phyloP scores from a whole-genome alignment of 2,113 vertebrate species.

The Burhinus bistriatus region DNA sequence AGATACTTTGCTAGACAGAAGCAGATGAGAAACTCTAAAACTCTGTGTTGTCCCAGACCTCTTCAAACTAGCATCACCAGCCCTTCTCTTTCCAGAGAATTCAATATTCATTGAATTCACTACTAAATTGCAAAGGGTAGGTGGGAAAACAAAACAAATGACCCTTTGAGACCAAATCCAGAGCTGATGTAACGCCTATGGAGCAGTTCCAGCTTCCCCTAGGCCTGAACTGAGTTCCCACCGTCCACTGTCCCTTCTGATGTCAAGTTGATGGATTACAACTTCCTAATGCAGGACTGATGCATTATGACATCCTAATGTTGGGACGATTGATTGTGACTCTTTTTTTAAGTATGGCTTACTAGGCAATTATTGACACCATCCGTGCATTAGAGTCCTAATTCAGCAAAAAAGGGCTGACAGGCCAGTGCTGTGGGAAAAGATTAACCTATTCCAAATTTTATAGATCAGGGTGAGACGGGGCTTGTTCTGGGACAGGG shows the following conservation, averaged over 20 bases:
- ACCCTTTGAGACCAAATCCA: background rate
- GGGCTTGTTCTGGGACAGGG: slow-evolving; percentile 23
- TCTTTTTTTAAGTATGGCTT: slow-evolving; percentile 63
- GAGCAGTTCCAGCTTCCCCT: background rate
- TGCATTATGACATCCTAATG: slow-evolving; percentile 63
- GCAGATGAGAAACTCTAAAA: background rate
- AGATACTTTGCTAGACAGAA: background rate
- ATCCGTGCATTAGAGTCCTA: slow-evolving; percentile 32
- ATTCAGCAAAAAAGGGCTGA: slow-evolving; percentile 49
- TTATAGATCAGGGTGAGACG: slow-evolving; percentile 37
- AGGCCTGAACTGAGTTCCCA: background rate
- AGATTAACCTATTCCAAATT: slow-evolving; percentile 58
- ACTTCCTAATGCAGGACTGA: slow-evolving; percentile 54
- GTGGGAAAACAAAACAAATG: background rate
- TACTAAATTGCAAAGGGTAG: background rate
- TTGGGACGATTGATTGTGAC: slow-evolving; percentile 64
- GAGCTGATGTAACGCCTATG: background rate
- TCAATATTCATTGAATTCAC: background rate
- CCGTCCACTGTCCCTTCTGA: slow-evolving; percentile 31
- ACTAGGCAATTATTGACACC: slow-evolving; percentile 56
- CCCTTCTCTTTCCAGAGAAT: background rate
- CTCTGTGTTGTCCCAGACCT: background rate
- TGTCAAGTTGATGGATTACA: slow-evolving; percentile 54
- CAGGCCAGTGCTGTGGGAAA: background rate
- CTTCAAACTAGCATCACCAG: background rate